A percentile compares a stretch with the other conserved stretches of the same genome.
Conservation (phyloP, 2,888 invertebrate genomes). For the Sarcophaga subvicina region DNA sequence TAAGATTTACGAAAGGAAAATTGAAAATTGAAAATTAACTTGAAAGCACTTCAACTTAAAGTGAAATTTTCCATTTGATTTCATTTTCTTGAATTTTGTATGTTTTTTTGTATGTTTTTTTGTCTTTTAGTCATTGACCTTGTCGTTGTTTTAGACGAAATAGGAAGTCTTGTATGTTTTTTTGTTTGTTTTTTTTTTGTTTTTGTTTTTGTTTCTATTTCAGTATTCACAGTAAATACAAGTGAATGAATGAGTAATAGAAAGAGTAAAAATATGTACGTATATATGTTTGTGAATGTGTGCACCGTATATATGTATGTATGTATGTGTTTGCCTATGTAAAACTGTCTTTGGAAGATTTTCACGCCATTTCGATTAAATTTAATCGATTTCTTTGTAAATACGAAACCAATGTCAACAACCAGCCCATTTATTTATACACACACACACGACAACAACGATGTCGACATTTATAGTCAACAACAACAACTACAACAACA, state of each 20-base stretch:
- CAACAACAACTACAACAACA: constrained; percentile 2
- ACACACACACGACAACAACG: constrained; percentile 26
- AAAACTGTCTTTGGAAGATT: constrained; percentile 70
- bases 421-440: constrained; percentile 76
- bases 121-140: constrained; percentile 67
- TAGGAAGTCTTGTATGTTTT: constrained; percentile 58
- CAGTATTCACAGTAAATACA: constrained; percentile 60
- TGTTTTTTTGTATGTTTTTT: background rate
- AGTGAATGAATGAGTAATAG: constrained; percentile 58
- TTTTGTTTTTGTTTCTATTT: constrained; percentile 71
- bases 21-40: constrained; percentile 50
- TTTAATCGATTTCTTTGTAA: constrained; percentile 80
- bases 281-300: background rate
- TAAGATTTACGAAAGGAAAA: constrained; percentile 28
- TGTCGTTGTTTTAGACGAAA: constrained; percentile 47
- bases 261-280: constrained; percentile 54
- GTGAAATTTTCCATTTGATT: constrained; percentile 49
- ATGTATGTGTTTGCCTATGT: constrained; percentile 51
- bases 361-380: constrained; percentile 75
- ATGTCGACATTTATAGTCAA: background rate
- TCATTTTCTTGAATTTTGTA: constrained; percentile 35
- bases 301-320: background rate
- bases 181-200: no score
- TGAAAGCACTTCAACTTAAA: constrained; percentile 26
- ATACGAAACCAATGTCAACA: constrained; percentile 80